These are phyloP conservation scores for Mastacembelus armatus DNA, from an alignment of 2,797 vertebrate species.

Conservation along the genomic window DNA sequence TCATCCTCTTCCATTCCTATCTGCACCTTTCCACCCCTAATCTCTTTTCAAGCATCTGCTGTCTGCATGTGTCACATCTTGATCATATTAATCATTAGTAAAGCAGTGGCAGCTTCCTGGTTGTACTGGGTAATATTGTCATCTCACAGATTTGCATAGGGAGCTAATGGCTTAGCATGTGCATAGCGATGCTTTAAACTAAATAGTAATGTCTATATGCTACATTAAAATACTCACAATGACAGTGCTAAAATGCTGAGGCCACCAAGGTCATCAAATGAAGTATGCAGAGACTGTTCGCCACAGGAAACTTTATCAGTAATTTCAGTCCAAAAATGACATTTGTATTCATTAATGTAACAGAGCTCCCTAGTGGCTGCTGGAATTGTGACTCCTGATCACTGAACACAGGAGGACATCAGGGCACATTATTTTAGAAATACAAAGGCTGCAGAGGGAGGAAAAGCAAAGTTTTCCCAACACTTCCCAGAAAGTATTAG, in stretches of 20 bases:
- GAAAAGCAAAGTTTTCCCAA: no score
- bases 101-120: not conserved
- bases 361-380: no score
- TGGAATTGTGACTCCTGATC: no score
- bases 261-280: no score
- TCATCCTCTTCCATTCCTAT: constrained; percentile 60
- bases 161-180: not conserved
- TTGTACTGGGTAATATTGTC: not conserved
- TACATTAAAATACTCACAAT: not conserved
- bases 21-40: constrained; percentile 52
- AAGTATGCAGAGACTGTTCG: not conserved
- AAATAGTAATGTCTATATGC: not conserved
- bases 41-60: constrained; percentile 37
- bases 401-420: no score
- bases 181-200: not conserved
- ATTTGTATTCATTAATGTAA: no score
- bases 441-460: no score
- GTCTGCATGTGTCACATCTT: constrained; percentile 21
- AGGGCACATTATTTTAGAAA: no score
- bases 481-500: no score
- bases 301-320: not conserved
- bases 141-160: not conserved
- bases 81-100: constrained; percentile 42
- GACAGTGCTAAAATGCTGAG: not conserved
- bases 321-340: not conserved